phyloP scores from a whole-genome alignment of 2,888 invertebrate genomes.

The Liposcelis brunnea region DNA sequence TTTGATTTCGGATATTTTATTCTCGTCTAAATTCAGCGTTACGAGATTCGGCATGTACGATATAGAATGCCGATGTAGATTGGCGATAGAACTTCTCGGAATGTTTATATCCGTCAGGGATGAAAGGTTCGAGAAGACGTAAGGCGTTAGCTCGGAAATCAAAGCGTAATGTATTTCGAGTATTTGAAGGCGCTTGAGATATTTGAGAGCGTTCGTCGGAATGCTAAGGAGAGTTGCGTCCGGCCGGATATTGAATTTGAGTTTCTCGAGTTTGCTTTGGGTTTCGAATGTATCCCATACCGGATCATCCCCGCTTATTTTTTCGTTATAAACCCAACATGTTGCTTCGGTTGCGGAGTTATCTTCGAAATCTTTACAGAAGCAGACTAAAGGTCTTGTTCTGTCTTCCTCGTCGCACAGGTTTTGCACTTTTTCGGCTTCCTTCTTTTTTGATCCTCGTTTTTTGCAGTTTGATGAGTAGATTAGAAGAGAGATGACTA shows the following conservation, averaged over 20 bases:
- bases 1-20: slow-evolving; percentile 55
- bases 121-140: slow-evolving; percentile 56
- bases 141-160: slow-evolving; percentile 48
- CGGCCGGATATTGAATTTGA: slow-evolving; percentile 53
- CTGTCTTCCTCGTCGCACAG: slow-evolving; percentile 1
- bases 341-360: slow-evolving; percentile 49
- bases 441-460: not conserved
- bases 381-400: slow-evolving; percentile 28
- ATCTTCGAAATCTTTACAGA: slow-evolving; percentile 41
- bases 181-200: slow-evolving; percentile 44
- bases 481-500: too few species aligned
- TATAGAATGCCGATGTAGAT: slow-evolving; percentile 49
- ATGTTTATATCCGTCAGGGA: slow-evolving; percentile 47
- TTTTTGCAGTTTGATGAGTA: too few species aligned
- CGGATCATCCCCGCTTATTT: slow-evolving; percentile 46
- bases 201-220: slow-evolving; percentile 49
- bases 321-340: slow-evolving; percentile 58
- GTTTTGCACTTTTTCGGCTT: not conserved
- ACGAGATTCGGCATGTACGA: slow-evolving; percentile 52
- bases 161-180: slow-evolving; percentile 56
- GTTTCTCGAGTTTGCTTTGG: slow-evolving; percentile 44
- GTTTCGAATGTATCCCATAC: slow-evolving; percentile 59
- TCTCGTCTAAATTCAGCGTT: slow-evolving; percentile 53
- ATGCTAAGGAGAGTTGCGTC: slow-evolving; percentile 51
- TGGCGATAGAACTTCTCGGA: slow-evolving; percentile 50